Percentiles rank a stretch among this genome's conserved stretches.
These are phyloP conservation scores for Alentia gelatinosa DNA, from an alignment of 2,888 invertebrate species.

Conservation along the genomic window DNA sequence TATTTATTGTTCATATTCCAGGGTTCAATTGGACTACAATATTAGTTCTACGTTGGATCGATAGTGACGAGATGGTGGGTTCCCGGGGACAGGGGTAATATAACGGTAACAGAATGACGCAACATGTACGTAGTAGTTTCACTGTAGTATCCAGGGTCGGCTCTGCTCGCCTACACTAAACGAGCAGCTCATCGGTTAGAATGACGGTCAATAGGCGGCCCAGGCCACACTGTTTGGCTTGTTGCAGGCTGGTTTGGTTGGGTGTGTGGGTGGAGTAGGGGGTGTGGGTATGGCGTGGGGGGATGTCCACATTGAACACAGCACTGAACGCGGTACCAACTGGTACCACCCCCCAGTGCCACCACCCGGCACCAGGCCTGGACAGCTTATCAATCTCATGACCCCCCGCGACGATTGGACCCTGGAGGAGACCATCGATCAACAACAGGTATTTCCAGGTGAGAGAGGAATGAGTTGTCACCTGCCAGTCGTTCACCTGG, in stretches of 20 bases:
- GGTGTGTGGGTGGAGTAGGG: neutral
- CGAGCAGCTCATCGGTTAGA: neutral
- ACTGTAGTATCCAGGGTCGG: neutral
- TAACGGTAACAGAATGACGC: too few species aligned
- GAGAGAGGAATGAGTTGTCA: neutral
- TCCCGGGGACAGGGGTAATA: too few species aligned
- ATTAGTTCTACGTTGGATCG: too few species aligned
- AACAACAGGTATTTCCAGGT: neutral
- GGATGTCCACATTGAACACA: too few species aligned
- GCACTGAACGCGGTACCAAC: too few species aligned
- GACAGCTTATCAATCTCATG: neutral
- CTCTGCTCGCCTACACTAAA: neutral
- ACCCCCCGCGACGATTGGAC: neutral
- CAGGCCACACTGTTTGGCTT: neutral
- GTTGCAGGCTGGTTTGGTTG: neutral
- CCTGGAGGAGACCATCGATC: neutral
- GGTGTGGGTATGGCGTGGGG: neutral
- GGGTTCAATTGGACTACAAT: too few species aligned
- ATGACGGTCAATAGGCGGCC: neutral
- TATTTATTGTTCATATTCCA: too few species aligned
- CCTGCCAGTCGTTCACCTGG: neutral
- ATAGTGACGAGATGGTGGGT: too few species aligned
- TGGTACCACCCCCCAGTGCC: neutral
- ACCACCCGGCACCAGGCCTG: neutral
- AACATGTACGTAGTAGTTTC: too few species aligned